Base-by-base conservation (phyloP, 1,140 invertebrate genomes). In the Ectropis grisescens region DNA sequence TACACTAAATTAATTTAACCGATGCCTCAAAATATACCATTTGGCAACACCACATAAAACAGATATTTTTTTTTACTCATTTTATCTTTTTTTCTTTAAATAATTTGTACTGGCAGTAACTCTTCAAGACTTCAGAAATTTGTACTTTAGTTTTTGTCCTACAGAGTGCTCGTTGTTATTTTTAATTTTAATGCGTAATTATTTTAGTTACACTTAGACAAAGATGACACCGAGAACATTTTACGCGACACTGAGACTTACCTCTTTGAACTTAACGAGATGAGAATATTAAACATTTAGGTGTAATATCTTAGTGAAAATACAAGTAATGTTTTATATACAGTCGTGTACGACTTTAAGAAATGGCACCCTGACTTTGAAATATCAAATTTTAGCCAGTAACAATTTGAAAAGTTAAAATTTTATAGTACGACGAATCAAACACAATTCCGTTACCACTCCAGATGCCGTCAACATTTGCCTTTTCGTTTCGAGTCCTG, bases 81-180 rank as follows among this genome's bases (percentile, higher is more conserved):
- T 43, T 41, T 48, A 46, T 36, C 43, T 38, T 39, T 46, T 48
- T 53, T 35, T 48, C 31, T 58, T 68, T 66, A 65, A 65, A 60
- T 67, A 74, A 76, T 83, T 83, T 82, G 79, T 82, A 82, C 78
- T 83, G 75, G 65, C 62, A 74, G 55, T 82, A 74, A 67, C n/a
- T 49, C 42, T 67, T 68, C 71, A 69, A 80, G 69, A 81, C 67
- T 70, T 76, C 58, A 52, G 54, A 71, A 47, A 75, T 83, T 83
- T 83, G 81, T 83, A 83, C 82, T 83, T 65, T 82, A 76, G 75
- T 78, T 78, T 50, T 59, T 65, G 52, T 54, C 60, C 38, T 52
- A 60, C 47, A 60, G 41, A 69, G 61, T 69, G 65, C 71, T 70
- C 71, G 48, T 70, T 71, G 58, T 54, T 42, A 55, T 47, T 56